These are phyloP conservation scores for Marronus borbonicus DNA, from an alignment of 2,888 invertebrate species.

Conservation along the genomic window DNA sequence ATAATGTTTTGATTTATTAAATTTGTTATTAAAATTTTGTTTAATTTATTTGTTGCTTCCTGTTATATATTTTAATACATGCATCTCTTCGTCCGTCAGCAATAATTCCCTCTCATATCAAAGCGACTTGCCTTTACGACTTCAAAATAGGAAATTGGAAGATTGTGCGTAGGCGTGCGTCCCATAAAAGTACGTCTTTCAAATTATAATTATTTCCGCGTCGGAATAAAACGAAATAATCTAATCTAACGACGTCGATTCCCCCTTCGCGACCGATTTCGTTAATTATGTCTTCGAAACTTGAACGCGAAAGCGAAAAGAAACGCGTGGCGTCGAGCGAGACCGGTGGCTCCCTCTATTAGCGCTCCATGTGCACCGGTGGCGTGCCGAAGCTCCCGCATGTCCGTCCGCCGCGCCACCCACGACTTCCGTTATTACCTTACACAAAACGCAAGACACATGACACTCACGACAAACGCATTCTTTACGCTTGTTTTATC, in stretches of 20 bases:
- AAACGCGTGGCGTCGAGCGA: neutral
- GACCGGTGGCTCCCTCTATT: conserved; percentile 28
- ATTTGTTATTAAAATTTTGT: too few relatives aligned
- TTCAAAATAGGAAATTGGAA: too few relatives aligned
- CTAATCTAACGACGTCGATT: neutral
- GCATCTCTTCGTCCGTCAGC: neutral
- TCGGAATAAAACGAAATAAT: neutral
- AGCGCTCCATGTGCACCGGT: conserved; percentile 18
- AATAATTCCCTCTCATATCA: neutral
- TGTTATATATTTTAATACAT: too few relatives aligned
- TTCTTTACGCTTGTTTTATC: conserved; percentile 42
- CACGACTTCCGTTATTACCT: conserved; percentile 36
- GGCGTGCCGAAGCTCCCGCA: conserved; percentile 17
- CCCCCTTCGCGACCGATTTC: neutral
- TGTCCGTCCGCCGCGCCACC: conserved; percentile 17
- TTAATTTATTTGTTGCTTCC: too few relatives aligned
- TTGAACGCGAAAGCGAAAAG: neutral
- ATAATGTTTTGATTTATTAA: too few relatives aligned
- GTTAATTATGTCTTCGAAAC: neutral
- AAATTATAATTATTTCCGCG: conserved; percentile 7
- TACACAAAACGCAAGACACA: conserved; percentile 40
- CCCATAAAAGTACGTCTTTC: neutral
- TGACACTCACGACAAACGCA: conserved; percentile 41
- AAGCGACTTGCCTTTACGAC: neutral
- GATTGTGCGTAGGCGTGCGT: too few relatives aligned